Conservation (phyloP, 2,797 vertebrate genomes). For the Myoxocephalus aenaeus region DNA sequence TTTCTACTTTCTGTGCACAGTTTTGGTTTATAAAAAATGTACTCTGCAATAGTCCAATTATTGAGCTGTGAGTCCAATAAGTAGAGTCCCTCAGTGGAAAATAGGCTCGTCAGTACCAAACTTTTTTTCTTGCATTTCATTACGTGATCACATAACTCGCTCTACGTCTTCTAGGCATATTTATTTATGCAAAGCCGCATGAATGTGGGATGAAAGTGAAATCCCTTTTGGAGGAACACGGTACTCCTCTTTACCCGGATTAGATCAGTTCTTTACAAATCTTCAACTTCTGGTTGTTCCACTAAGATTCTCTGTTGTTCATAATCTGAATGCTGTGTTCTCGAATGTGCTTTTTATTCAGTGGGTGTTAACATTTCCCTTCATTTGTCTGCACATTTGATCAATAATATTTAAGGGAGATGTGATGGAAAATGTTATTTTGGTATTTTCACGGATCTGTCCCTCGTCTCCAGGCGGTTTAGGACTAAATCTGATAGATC, state of each 20-base stretch:
- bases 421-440: background rate
- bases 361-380: too few relatives aligned
- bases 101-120: background rate
- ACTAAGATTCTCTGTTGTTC: background rate
- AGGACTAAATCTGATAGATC: too few relatives aligned
- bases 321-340: background rate
- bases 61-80: background rate
- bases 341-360: background rate
- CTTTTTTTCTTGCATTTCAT: background rate
- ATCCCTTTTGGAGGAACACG: background rate
- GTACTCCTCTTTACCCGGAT: background rate
- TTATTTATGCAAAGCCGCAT: background rate
- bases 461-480: background rate
- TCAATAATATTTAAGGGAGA: background rate
- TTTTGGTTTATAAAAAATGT: background rate
- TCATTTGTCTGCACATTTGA: background rate
- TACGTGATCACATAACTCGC: background rate
- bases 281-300: background rate
- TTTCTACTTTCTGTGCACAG: background rate
- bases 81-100: too few relatives aligned
- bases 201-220: background rate
- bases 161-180: background rate
- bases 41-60: background rate
- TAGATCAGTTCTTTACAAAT: background rate
- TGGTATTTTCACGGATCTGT: too few relatives aligned